Percentiles rank a stretch among this genome's conserved stretches.
Evolutionary conservation across 2,888 invertebrate genomes (phyloP).

Genomic region (Brachyptera putata): DNA sequence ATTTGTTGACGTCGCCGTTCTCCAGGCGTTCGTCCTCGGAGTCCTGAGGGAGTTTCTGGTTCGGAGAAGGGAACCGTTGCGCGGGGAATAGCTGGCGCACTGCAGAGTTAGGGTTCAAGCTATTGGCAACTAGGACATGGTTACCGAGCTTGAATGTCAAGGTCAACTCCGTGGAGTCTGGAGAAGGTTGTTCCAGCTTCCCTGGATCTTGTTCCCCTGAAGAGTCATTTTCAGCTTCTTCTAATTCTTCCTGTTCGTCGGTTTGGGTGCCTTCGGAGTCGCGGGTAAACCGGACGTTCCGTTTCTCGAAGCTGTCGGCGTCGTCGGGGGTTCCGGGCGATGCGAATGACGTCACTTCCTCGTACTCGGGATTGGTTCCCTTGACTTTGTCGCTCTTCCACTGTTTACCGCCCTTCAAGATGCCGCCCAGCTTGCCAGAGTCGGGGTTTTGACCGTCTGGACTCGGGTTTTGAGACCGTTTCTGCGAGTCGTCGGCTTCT

Average conservation of each 20-base stretch:
- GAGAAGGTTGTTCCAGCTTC: constrained; percentile 32
- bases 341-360: constrained; percentile 45
- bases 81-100: constrained; percentile 75
- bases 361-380: constrained; percentile 48
- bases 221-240: constrained; percentile 44
- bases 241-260: constrained; percentile 34
- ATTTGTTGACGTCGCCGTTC: constrained; percentile 5
- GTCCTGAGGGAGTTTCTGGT: constrained; percentile 36
- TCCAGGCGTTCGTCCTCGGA: background rate
- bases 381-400: constrained; percentile 60
- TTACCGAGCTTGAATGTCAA: constrained; percentile 55
- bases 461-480: constrained; percentile 28
- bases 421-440: constrained; percentile 52
- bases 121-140: constrained; percentile 52
- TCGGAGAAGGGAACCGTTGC: constrained; percentile 37
- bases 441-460: background rate
- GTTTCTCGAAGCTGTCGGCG: constrained; percentile 52
- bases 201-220: constrained; percentile 43
- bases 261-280: constrained; percentile 36
- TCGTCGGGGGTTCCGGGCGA: constrained; percentile 44
- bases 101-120: constrained; percentile 69
- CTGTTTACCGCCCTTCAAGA: constrained; percentile 70
- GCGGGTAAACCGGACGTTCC: constrained; percentile 66
- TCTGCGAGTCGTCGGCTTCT: constrained; percentile 44
- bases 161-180: constrained; percentile 47